Evolutionary conservation across 1,140 invertebrate species (phyloP), one percentile per base, ranked within the genome.

Genomic region (Galleria mellonella): DNA sequence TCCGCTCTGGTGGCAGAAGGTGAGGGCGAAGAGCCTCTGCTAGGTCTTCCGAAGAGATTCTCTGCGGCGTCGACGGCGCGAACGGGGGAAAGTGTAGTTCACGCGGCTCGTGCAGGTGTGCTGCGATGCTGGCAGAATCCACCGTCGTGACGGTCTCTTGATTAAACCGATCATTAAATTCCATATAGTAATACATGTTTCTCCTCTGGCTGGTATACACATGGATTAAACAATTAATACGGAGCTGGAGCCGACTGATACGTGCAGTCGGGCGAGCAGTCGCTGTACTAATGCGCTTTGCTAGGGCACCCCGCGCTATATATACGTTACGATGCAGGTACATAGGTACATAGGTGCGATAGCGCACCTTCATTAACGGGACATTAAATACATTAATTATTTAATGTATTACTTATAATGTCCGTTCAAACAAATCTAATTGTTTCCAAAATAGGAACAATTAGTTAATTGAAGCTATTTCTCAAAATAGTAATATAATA

Each of bases 1-100:
- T 82, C 42, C 94, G 88, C 23, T 92, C 88, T 2, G 87, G 82
- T 1, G 87, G 88, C 13, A 96, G 77, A 0, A 92, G 56, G 68
- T 95, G 93, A 7, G 77, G 77, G 0, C 77, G 70, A n/a, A 87
- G 69, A 10, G 71, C 63, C 42, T 72, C 62, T 13, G 58, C 71
- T 55, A 87, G 57, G 64, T 84, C 68, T 47, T 70, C 65, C 55
- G 72, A 54, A 46, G 71, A 60, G 51, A 86, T 59, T 55, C 69
- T 72, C 61, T 62, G 66, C 54, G 83, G 71, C 65, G 81, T 66
- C 71, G 67, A 59, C 67, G 68, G 55, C 67, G 72, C 30, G 68
- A 69, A 41, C 66, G 66, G 75, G 70, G 79, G 64, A 68, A 69
- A 70, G 56, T 66, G 71, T 68, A 68, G 61, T 62, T 70, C 72